A percentile compares a stretch with the other conserved stretches of the same genome.
These are phyloP conservation scores for Danaus chrysippus DNA, from an alignment of 2,888 invertebrate species.

Conservation along the genomic window DNA sequence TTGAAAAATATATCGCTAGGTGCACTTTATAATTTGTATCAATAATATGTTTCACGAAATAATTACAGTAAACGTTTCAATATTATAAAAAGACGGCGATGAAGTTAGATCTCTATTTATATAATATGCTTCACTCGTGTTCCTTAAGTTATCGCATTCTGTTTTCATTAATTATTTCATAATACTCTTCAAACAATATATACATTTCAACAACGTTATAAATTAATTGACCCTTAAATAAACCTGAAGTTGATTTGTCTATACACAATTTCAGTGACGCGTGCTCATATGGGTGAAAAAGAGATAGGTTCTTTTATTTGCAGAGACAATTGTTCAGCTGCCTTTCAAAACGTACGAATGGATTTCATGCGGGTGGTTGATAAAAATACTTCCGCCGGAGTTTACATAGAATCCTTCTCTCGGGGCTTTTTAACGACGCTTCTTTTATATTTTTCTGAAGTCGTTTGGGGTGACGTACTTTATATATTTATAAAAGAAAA, in stretches of 20 bases:
- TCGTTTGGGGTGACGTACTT: constrained; percentile 10
- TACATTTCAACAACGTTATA: neutral
- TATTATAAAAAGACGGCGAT: too few relatives aligned
- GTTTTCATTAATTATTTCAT: too few relatives aligned
- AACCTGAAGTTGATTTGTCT: constrained; percentile 7
- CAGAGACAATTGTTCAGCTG: constrained; percentile 17
- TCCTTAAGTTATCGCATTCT: too few relatives aligned
- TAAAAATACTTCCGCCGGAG: constrained; percentile 22
- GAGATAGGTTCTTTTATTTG: constrained; percentile 26
- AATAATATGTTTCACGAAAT: too few relatives aligned
- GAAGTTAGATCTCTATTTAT: too few relatives aligned
- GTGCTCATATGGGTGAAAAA: constrained; percentile 25
- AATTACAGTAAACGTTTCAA: too few relatives aligned
- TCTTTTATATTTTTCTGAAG: constrained; percentile 17
- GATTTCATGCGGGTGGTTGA: constrained; percentile 21
- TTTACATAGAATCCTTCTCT: constrained; percentile 16
- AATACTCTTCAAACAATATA: too few relatives aligned
- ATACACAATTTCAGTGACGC: constrained; percentile 21
- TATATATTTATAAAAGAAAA: constrained; percentile 6
- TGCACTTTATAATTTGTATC: too few relatives aligned
- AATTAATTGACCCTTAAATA: neutral
- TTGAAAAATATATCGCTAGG: too few relatives aligned
- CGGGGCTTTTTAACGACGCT: constrained; percentile 25
- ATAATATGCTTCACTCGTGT: too few relatives aligned
- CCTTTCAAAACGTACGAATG: constrained; percentile 21